phyloP scores from a whole-genome alignment of 2,888 invertebrate genomes.

The Eupithecia centaureata region DNA sequence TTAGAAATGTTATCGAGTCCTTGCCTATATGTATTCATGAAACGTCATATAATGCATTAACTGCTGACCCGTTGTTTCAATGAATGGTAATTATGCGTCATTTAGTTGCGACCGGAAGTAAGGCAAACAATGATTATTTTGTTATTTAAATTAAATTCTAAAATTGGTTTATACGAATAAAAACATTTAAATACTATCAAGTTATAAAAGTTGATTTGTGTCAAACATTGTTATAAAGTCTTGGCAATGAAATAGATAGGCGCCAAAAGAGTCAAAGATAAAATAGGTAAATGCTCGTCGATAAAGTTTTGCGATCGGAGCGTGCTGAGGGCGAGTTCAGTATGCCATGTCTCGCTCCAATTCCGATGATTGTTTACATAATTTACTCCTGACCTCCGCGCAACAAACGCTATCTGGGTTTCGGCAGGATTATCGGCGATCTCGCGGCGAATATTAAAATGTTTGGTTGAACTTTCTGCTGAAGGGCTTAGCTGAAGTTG shows the following conservation, averaged over 20 bases:
- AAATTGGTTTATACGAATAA: not conserved
- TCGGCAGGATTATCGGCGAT: slow-evolving; percentile 40
- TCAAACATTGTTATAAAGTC: not conserved
- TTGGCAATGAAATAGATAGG: slow-evolving; percentile 3
- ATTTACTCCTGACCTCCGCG: slow-evolving; percentile 37
- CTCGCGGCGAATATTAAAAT: slow-evolving; percentile 41
- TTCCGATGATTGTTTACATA: slow-evolving; percentile 41
- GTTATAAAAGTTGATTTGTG: not conserved
- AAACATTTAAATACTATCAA: not conserved
- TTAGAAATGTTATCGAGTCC: slow-evolving; percentile 19
- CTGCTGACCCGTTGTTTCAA: slow-evolving; percentile 47
- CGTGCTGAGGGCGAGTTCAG: slow-evolving; percentile 31
- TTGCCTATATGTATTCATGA: slow-evolving; percentile 21
- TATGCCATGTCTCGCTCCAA: slow-evolving; percentile 39
- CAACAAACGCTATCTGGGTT: slow-evolving; percentile 40
- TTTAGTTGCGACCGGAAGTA: slow-evolving; percentile 35
- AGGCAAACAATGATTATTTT: slow-evolving; percentile 25
- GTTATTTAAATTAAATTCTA: slow-evolving; percentile 6
- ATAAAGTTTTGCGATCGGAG: slow-evolving; percentile 20
- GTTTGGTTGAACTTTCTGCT: slow-evolving; percentile 37
- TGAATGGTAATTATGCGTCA: slow-evolving; percentile 30
- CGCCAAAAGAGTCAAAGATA: not conserved
- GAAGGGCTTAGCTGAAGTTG: slow-evolving; percentile 39
- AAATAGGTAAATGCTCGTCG: not conserved
- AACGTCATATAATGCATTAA: slow-evolving; percentile 38